Conservation (phyloP, 2,113 vertebrate species). For the Platichthys stellatus region DNA sequence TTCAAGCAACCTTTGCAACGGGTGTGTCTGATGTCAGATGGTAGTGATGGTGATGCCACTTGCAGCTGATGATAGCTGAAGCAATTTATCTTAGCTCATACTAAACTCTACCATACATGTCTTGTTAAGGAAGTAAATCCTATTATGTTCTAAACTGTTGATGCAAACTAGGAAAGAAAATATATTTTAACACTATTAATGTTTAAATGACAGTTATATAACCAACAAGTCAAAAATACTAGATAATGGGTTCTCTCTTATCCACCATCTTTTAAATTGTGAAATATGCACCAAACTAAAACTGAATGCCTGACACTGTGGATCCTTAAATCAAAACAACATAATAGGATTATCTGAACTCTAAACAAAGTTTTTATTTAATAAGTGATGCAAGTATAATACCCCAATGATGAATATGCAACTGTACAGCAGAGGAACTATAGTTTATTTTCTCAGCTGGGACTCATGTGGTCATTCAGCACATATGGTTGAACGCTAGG, state of each 20-base stretch:
- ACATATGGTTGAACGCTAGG: not conserved
- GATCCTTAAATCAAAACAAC: not conserved
- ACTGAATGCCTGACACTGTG: not conserved
- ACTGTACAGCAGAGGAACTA: not conserved
- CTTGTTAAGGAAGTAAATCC: not conserved
- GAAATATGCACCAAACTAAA: not conserved
- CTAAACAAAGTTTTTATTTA: not conserved
- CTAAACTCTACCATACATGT: not conserved
- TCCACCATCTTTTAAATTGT: not conserved
- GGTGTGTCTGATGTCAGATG: not conserved
- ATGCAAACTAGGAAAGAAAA: not conserved
- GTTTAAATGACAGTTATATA: not conserved
- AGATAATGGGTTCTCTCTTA: too few relatives aligned
- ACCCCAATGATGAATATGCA: not conserved
- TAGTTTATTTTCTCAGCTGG: not conserved
- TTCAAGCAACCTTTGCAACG: too few relatives aligned
- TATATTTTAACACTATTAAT: not conserved
- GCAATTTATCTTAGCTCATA: not conserved
- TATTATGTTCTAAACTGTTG: not conserved
- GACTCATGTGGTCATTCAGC: not conserved
- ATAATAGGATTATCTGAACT: not conserved
- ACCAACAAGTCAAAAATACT: too few relatives aligned
- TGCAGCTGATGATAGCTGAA: not conserved
- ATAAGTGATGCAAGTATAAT: not conserved
- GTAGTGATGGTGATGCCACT: not conserved